Evolutionary conservation across 2,113 vertebrate species (phyloP).

Genomic region (Tiliqua scincoides): DNA sequence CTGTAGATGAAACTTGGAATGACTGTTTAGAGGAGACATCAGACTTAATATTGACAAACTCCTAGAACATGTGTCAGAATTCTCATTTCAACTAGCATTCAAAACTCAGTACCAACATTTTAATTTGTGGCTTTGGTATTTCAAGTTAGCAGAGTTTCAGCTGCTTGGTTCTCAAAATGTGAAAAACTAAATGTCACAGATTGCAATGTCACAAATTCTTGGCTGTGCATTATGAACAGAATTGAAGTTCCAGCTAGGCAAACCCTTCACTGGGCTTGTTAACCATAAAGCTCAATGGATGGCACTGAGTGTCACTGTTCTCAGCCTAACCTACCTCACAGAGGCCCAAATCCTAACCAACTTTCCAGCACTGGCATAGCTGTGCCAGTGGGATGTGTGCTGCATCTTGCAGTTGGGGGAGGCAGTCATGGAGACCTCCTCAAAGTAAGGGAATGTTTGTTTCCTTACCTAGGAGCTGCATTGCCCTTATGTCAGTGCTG

Average conservation of each 20-base stretch:
- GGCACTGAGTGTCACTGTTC: too few species aligned
- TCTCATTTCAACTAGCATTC: background rate
- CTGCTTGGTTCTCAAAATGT: too few species aligned
- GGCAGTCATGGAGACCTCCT: too few species aligned
- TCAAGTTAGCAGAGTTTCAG: background rate
- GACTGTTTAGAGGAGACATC: background rate
- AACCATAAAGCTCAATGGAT: background rate
- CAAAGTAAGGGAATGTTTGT: too few species aligned
- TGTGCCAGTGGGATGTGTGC: too few species aligned
- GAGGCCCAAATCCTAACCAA: too few species aligned
- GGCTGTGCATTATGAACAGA: background rate
- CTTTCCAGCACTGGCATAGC: too few species aligned
- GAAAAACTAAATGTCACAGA: too few species aligned
- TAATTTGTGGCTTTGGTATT: background rate
- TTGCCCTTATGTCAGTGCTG: too few species aligned
- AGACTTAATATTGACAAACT: background rate
- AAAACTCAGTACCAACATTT: background rate
- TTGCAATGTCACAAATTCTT: too few species aligned
- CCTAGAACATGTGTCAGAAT: background rate
- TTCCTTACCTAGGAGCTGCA: too few species aligned
- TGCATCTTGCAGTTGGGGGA: too few species aligned
- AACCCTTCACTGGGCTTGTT: background rate
- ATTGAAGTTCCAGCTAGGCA: background rate
- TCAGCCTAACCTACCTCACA: background rate
- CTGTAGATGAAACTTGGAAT: background rate